Conservation (phyloP, 2,888 invertebrate species). For the Eustalomyia histrio region DNA sequence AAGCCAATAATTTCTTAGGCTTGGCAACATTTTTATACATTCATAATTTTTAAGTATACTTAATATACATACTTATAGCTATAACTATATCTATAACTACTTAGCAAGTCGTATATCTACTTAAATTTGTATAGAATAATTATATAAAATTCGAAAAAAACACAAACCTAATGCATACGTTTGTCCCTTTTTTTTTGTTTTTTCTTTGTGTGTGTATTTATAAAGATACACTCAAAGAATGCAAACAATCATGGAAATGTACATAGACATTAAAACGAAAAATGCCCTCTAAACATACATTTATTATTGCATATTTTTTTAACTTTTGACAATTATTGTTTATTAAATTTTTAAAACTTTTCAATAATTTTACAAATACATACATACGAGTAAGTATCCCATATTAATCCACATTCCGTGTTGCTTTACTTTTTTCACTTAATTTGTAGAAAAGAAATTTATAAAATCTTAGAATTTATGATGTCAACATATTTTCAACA, state of each 20-base stretch:
- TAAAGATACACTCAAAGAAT: background rate
- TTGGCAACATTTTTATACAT: no score
- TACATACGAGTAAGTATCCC: no score
- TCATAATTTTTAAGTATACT: no score
- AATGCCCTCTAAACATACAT: background rate
- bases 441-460: background rate
- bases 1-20: no score
- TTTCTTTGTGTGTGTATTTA: no score
- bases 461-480: background rate
- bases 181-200: no score
- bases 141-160: no score
- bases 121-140: no score
- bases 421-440: background rate
- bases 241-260: conserved; percentile 31
- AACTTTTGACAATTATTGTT: conserved; percentile 12
- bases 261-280: background rate
- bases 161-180: no score
- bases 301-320: background rate
- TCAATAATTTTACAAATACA: background rate
- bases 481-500: background rate
- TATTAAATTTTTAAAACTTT: background rate
- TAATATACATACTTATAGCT: no score
- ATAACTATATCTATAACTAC: no score
- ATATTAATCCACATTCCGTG: background rate
- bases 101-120: no score